These are phyloP conservation scores for Odontocolon sp. DNA, from an alignment of 2,888 invertebrate species.

Conservation along the genomic window DNA sequence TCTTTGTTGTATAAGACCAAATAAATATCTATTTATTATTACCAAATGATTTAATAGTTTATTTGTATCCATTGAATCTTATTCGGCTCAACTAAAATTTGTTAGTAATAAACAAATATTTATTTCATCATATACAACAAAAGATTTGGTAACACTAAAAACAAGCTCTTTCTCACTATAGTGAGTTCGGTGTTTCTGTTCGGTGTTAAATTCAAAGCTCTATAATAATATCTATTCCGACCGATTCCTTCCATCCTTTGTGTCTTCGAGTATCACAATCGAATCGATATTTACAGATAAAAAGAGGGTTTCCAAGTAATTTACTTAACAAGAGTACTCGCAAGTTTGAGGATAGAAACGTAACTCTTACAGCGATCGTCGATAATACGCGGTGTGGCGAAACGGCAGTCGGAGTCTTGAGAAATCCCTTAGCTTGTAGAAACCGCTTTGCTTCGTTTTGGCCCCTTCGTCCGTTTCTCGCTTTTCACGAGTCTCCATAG, in stretches of 20 bases:
- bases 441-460: constrained; percentile 38
- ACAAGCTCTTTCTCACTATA: no score
- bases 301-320: constrained; percentile 31
- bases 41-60: no score
- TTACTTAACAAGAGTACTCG: constrained; percentile 32
- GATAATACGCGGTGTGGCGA: constrained; percentile 41
- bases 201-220: no score
- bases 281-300: background rate
- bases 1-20: no score
- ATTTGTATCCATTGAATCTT: no score
- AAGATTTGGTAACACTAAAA: no score
- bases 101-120: no score
- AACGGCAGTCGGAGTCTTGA: constrained; percentile 34
- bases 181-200: no score
- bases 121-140: no score
- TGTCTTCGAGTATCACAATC: background rate
- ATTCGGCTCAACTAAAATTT: no score
- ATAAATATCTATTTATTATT: no score
- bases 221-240: no score
- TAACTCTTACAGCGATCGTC: constrained; percentile 33
- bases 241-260: background rate
- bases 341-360: constrained; percentile 2
- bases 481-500: constrained; percentile 35
- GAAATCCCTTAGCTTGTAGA: constrained; percentile 61
- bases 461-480: constrained; percentile 28